Evolutionary conservation across 2,888 invertebrate species (phyloP).

Genomic region (Papilio elwesi): DNA sequence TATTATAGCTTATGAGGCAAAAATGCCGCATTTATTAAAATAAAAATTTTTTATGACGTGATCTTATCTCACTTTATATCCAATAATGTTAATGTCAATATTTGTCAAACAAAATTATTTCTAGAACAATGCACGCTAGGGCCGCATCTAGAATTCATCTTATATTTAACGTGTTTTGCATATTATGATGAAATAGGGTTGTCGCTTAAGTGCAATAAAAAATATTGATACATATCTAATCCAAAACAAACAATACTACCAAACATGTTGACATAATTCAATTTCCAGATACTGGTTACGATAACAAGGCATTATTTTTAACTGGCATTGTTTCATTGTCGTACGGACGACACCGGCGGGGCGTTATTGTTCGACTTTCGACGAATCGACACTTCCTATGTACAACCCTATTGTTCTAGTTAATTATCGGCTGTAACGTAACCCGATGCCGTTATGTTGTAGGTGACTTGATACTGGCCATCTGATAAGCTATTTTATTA

Average conservation of each 20-base stretch:
- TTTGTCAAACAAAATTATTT: too few species aligned
- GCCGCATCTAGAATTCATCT: too few species aligned
- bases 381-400: constrained; percentile 38
- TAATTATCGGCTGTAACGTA: constrained; percentile 25
- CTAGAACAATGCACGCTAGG: too few species aligned
- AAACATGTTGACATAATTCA: constrained; percentile 30
- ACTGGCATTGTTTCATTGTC: constrained; percentile 35
- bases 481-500: constrained; percentile 10
- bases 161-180: too few species aligned
- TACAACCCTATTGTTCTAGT: constrained; percentile 29
- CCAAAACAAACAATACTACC: not conserved
- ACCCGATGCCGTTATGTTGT: constrained; percentile 14
- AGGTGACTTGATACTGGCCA: not conserved
- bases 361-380: constrained; percentile 36
- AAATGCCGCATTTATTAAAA: too few species aligned
- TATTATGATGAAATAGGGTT: not conserved
- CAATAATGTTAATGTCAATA: too few species aligned
- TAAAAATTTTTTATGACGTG: too few species aligned
- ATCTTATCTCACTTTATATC: too few species aligned
- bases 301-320: constrained; percentile 32
- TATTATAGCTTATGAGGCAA: too few species aligned
- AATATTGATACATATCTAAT: not conserved
- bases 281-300: constrained; percentile 15
- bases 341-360: constrained; percentile 22
- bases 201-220: not conserved